phyloP scores from a whole-genome alignment of 1,140 invertebrate genomes.

The Plutomurus gul region DNA sequence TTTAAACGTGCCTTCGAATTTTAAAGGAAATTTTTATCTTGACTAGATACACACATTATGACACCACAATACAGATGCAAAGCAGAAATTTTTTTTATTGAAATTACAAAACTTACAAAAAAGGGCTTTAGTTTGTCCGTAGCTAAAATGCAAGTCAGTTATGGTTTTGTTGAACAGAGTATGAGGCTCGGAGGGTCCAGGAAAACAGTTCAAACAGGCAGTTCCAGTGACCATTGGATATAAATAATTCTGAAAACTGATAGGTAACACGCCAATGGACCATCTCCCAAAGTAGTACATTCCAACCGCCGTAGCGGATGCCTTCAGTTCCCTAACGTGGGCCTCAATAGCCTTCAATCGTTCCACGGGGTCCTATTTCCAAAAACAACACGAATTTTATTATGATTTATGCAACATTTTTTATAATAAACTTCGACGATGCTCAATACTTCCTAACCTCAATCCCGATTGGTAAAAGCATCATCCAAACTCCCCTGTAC shows the following conservation, averaged over 20 bases:
- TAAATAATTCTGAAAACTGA: neutral
- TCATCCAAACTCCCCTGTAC: neutral
- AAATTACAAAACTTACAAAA: constrained; percentile 2
- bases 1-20: no score
- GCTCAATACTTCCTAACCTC: no score
- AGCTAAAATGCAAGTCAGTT: neutral
- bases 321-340: neutral
- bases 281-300: neutral
- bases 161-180: neutral
- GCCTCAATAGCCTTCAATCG: neutral
- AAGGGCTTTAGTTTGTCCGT: neutral
- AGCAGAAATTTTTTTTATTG: no score
- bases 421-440: no score
- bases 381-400: no score
- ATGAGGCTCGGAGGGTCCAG: neutral
- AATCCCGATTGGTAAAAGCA: neutral
- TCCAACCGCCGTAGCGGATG: neutral
- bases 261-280: neutral
- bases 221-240: neutral
- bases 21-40: no score
- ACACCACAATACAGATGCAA: no score
- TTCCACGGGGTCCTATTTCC: neutral
- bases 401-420: no score
- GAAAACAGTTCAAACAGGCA: neutral
- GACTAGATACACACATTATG: no score